A percentile compares a stretch with the other conserved stretches of the same genome.
Evolutionary conservation across 2,888 invertebrate species (phyloP).

Genomic region (Autographa gamma): DNA sequence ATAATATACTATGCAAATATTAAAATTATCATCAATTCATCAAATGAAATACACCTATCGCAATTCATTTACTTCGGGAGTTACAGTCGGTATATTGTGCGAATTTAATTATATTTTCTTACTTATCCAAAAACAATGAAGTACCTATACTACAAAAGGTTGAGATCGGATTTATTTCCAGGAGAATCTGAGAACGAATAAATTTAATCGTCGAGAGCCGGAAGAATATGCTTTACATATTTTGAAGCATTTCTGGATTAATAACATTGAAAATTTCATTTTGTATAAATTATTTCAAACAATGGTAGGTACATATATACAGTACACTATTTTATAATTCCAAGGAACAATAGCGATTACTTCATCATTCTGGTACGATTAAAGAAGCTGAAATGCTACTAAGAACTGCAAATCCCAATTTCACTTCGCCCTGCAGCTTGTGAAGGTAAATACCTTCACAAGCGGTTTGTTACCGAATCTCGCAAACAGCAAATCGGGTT

Average conservation of each 20-base stretch:
- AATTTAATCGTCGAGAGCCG: slow-evolving; percentile 17
- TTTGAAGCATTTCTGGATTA: slow-evolving; percentile 8
- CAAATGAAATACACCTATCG: background rate
- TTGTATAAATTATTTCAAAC: background rate
- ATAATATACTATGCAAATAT: no score
- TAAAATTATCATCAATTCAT: no score
- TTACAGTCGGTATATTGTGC: background rate
- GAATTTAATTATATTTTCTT: background rate
- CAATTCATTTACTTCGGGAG: background rate
- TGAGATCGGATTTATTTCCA: slow-evolving; percentile 1
- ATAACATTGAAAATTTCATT: slow-evolving; percentile 10
- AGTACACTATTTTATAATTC: no score
- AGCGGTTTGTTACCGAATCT: background rate
- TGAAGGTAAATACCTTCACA: no score
- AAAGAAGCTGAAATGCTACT: background rate
- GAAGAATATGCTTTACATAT: slow-evolving; percentile 15
- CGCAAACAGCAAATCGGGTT: background rate
- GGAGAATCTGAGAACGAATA: slow-evolving; percentile 18
- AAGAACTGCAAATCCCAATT: background rate
- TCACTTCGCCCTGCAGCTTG: no score
- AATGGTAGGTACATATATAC: no score
- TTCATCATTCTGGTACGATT: no score
- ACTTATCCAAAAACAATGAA: background rate
- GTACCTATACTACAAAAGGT: background rate
- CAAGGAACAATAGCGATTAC: no score